phyloP scores from a whole-genome alignment of 2,797 vertebrate species.

The Sebastiscus tertius region DNA sequence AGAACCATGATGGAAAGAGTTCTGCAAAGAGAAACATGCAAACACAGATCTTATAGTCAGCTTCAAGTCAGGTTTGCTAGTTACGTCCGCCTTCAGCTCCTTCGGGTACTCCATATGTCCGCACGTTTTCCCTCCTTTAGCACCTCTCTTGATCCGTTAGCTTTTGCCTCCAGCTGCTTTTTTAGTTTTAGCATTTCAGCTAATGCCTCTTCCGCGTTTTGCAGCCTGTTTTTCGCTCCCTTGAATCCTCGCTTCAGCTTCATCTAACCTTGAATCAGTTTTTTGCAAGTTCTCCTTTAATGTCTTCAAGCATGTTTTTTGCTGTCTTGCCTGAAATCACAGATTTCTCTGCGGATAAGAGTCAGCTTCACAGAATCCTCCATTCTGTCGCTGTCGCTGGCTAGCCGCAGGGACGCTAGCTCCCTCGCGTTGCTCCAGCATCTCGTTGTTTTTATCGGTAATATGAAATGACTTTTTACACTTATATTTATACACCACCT shows the following conservation, averaged over 20 bases:
- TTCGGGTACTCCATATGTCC: neutral
- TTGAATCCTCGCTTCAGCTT: neutral
- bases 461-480: neutral
- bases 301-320: neutral
- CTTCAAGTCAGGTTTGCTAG: neutral
- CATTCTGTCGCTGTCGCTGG: neutral
- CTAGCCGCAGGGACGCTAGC: neutral
- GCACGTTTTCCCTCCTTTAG: accelerated
- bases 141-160: neutral
- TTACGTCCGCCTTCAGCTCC: neutral
- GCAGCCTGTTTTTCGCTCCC: neutral
- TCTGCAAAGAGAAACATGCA: neutral
- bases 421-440: neutral
- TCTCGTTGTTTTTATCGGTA: neutral
- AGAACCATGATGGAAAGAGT: neutral
- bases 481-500: neutral
- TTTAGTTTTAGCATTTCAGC: neutral
- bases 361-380: neutral
- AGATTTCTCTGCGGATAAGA: neutral
- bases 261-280: neutral
- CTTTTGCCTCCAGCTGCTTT: neutral
- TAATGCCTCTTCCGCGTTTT: too few relatives aligned
- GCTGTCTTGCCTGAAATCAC: neutral
- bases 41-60: neutral
- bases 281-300: neutral